Conservation (phyloP, 2,113 vertebrate species). For the Ophiodon elongatus region DNA sequence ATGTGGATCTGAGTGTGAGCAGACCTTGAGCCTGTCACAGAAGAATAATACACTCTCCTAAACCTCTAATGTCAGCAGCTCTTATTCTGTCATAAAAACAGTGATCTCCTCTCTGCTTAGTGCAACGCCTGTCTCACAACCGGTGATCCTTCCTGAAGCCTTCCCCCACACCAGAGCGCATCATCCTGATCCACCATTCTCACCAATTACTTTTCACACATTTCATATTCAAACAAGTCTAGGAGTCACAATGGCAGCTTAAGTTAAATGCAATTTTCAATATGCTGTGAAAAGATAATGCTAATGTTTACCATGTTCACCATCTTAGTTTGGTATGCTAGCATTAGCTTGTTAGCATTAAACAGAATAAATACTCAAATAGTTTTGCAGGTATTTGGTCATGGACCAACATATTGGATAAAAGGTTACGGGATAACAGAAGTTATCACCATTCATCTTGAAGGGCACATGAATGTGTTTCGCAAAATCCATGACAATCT, state of each 20-base stretch:
- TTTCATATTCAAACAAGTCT: background rate
- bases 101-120: conserved; percentile 54
- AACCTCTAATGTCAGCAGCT: conserved; percentile 60
- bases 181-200: background rate
- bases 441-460: background rate
- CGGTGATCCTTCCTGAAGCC: conserved; percentile 5
- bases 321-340: background rate
- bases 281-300: background rate
- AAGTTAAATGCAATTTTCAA: background rate
- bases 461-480: background rate
- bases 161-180: background rate
- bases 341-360: background rate
- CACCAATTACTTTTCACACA: background rate
- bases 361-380: background rate
- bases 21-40: conserved; percentile 54
- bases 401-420: background rate
- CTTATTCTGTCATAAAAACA: conserved; percentile 66
- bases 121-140: conserved; percentile 43
- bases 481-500: background rate
- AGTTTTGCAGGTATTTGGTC: background rate
- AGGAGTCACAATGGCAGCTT: background rate
- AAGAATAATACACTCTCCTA: conserved; percentile 46
- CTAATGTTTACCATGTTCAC: background rate
- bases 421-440: background rate
- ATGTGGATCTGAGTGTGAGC: conserved; percentile 47